phyloP scores from a whole-genome alignment of 2,888 invertebrate genomes.

The Leptopilina myrica region DNA sequence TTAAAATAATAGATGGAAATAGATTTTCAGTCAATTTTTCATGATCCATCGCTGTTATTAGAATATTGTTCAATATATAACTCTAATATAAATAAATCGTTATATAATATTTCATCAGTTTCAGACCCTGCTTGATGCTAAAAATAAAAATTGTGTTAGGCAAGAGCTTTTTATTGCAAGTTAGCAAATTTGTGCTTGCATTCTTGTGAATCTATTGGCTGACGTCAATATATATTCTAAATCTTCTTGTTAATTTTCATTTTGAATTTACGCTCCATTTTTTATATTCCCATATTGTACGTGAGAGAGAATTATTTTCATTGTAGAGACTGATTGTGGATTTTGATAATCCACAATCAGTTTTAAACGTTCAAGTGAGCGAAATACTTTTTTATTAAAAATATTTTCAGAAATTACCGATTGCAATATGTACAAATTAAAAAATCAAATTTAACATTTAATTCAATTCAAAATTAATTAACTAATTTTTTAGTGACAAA shows the following conservation, averaged over 20 bases:
- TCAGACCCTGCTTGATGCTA: constrained; percentile 5
- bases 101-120: constrained; percentile 17
- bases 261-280: not conserved
- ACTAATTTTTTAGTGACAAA: too few species aligned
- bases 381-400: too few species aligned
- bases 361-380: too few species aligned
- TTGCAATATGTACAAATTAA: too few species aligned
- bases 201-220: not conserved
- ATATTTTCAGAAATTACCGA: too few species aligned
- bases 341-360: too few species aligned
- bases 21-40: too few species aligned
- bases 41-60: not conserved
- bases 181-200: not conserved
- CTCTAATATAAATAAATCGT: constrained; percentile 32
- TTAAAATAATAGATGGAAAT: too few species aligned
- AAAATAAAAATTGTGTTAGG: constrained; percentile 20
- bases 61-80: not conserved
- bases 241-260: not conserved
- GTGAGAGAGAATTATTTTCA: too few species aligned
- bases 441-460: too few species aligned
- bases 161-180: constrained; percentile 18
- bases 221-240: not conserved
- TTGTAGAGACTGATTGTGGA: too few species aligned
- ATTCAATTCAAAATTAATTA: too few species aligned
- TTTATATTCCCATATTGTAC: not conserved